Evolutionary conservation across 2,113 vertebrate species (phyloP).

Genomic region (Regulus satrapa): DNA sequence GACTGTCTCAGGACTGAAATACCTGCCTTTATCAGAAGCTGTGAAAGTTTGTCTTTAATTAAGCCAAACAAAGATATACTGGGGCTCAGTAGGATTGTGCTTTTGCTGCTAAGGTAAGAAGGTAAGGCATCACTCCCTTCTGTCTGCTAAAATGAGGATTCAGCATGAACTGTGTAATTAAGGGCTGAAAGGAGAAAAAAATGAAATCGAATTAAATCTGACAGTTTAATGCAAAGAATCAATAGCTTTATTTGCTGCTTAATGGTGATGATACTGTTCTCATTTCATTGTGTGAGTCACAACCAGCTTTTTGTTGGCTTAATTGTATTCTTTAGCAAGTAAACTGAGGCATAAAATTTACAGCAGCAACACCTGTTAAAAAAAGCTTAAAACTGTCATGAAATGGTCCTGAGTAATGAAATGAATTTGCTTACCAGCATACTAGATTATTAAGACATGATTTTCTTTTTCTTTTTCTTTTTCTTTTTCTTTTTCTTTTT

Average conservation of each 20-base stretch:
- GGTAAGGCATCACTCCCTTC: constrained; percentile 34
- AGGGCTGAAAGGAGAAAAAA: constrained; percentile 56
- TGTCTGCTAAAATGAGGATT: constrained; percentile 58
- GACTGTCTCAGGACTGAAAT: constrained; percentile 1
- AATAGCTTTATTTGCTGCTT: constrained; percentile 71
- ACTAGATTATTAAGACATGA: neutral
- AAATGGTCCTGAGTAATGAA: constrained; percentile 17
- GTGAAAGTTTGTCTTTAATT: constrained; percentile 62
- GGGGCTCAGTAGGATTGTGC: constrained; percentile 35
- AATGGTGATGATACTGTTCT: constrained; percentile 67
- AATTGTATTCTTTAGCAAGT: constrained; percentile 50
- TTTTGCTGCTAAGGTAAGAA: constrained; percentile 55
- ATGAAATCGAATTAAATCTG: constrained; percentile 47
- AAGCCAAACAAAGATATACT: constrained; percentile 39
- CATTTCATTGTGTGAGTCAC: constrained; percentile 62
- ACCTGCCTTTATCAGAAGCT: neutral
- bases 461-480: neutral
- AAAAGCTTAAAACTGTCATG: constrained; percentile 32
- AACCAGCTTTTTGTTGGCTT: constrained; percentile 45
- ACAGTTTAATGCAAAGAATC: constrained; percentile 68
- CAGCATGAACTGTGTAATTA: constrained; percentile 58
- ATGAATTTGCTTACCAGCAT: neutral
- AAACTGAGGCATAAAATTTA: constrained; percentile 58
- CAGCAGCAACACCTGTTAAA: constrained; percentile 38
- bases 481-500: neutral